Conservation (phyloP, 2,113 vertebrate species). For the Atlantisia rogersi region DNA sequence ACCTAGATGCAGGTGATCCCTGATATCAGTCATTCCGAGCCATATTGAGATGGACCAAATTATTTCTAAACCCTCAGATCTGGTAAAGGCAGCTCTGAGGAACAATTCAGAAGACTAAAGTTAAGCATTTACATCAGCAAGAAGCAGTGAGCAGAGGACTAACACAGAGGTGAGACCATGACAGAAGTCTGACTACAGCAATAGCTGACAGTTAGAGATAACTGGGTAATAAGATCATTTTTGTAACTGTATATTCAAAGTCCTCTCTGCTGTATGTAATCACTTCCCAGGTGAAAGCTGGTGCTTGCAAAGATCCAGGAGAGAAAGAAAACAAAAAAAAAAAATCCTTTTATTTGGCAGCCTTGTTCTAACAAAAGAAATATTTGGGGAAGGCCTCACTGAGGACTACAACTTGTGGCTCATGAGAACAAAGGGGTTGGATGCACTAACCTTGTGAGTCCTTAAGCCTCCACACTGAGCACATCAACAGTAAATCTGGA, state of each 20-base stretch:
- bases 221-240: neutral
- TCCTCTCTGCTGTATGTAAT: neutral
- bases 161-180: neutral
- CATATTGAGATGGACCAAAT: neutral
- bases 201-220: neutral
- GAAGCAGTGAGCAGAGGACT: neutral
- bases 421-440: neutral
- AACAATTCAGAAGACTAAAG: neutral
- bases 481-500: neutral
- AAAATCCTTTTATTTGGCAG: neutral
- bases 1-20: neutral
- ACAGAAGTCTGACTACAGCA: neutral
- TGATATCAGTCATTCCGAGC: neutral
- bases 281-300: neutral
- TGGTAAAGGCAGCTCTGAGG: neutral
- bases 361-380: neutral
- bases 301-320: neutral
- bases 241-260: neutral
- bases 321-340: neutral
- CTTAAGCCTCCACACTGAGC: neutral
- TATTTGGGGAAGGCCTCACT: neutral
- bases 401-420: neutral
- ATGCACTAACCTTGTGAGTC: neutral
- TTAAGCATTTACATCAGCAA: neutral
- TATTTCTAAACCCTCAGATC: neutral